Evolutionary conservation across 1,140 invertebrate species (phyloP).

Genomic region (Cherax destructor): DNA sequence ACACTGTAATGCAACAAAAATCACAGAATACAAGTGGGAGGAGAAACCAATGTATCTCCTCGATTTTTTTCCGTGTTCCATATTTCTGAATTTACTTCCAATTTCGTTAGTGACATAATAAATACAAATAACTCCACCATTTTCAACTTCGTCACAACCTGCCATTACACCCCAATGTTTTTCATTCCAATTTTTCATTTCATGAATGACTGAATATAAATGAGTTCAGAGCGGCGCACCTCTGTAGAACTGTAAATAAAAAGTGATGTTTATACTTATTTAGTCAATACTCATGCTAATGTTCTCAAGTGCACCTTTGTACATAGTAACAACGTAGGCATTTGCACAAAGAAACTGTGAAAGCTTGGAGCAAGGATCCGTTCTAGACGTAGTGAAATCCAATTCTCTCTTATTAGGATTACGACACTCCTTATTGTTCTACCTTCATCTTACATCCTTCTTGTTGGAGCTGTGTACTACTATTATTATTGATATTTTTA

Average conservation of each 20-base stretch:
- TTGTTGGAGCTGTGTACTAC: no score
- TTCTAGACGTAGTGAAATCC: no score
- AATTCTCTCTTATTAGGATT: no score
- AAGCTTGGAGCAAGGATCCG: background rate
- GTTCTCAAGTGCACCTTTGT: conserved; percentile 5
- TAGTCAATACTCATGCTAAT: background rate
- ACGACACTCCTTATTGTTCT: no score
- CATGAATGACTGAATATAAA: background rate
- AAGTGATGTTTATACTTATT: background rate
- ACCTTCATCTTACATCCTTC: no score
- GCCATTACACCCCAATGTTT: background rate
- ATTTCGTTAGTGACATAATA: background rate
- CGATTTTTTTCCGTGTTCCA: no score
- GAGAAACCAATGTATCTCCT: no score
- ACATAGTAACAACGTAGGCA: background rate
- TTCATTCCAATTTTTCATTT: background rate
- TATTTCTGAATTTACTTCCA: background rate
- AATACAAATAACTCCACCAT: background rate
- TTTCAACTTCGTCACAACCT: background rate
- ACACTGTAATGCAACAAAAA: no score
- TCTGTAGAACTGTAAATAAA: background rate
- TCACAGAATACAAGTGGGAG: no score
- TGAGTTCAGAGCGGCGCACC: background rate
- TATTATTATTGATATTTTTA: no score
- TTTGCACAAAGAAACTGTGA: background rate